Evolutionary conservation across 2,797 vertebrate species (phyloP).

Genomic region (Borostomias antarcticus): DNA sequence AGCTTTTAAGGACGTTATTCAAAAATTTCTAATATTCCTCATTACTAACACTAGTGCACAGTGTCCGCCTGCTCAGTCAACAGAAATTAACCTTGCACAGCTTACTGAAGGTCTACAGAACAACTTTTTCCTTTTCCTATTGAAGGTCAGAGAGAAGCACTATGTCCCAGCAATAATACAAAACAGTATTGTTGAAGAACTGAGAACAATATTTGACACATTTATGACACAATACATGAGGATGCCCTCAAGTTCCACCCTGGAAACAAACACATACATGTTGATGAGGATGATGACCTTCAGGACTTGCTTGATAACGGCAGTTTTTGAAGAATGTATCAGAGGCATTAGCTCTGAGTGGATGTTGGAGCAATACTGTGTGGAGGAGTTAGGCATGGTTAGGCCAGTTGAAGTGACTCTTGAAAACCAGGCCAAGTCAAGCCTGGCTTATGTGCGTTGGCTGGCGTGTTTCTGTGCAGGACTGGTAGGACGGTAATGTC

Average conservation of each 20-base stretch:
- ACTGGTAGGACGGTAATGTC: too few species aligned
- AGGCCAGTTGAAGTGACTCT: background rate
- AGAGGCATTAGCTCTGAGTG: too few species aligned
- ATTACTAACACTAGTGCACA: too few species aligned
- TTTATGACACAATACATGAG: background rate
- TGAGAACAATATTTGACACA: too few species aligned
- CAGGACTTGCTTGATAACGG: too few species aligned
- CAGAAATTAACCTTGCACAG: background rate
- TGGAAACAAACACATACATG: background rate
- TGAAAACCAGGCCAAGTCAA: too few species aligned
- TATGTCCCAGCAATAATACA: background rate
- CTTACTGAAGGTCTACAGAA: background rate
- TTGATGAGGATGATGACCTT: background rate
- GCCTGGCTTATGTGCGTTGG: too few species aligned
- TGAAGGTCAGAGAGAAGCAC: slow-evolving; percentile 1
- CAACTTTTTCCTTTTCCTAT: background rate
- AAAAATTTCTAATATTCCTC: too few species aligned
- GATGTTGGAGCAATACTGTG: background rate
- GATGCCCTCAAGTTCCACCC: background rate
- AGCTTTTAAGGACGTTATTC: too few species aligned
- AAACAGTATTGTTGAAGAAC: background rate
- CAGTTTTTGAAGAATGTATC: too few species aligned
- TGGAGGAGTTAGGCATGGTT: background rate
- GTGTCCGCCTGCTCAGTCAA: too few species aligned
- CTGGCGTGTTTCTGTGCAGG: too few species aligned